Conservation (phyloP, 2,797 vertebrate genomes). For the Cynopterus sphinx region DNA sequence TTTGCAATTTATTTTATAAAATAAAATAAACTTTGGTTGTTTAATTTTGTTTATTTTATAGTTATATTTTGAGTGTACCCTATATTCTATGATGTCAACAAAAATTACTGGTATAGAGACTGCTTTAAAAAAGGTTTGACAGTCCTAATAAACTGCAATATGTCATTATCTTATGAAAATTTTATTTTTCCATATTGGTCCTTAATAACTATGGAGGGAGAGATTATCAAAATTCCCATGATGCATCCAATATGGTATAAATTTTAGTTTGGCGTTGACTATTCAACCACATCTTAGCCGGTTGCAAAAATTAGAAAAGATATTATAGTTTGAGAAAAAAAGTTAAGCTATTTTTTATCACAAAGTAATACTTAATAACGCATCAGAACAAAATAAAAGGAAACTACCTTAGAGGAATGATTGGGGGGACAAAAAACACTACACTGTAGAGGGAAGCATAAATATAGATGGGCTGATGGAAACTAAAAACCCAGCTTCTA, state of each 20-base stretch:
- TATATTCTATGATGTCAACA: background rate
- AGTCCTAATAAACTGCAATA: background rate
- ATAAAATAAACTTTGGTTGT: background rate
- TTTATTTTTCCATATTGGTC: background rate
- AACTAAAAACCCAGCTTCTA: constrained; percentile 56
- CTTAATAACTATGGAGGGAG: background rate
- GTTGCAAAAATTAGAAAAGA: constrained; percentile 16
- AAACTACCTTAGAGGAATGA: background rate
- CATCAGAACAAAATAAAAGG: constrained; percentile 35
- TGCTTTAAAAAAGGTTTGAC: background rate
- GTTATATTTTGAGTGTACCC: background rate
- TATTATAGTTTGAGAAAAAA: background rate
- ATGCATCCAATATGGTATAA: background rate
- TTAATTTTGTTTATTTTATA: background rate
- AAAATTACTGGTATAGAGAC: background rate
- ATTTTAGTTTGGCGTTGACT: background rate
- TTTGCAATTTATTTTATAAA: background rate
- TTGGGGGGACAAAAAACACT: background rate
- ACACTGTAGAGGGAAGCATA: constrained; percentile 6
- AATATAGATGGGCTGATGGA: constrained; percentile 51
- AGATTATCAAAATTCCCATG: background rate
- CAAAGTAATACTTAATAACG: constrained; percentile 54
- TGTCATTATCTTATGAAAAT: background rate
- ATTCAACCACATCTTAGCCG: background rate
- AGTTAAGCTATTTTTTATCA: constrained; percentile 2